A percentile compares a stretch with the other conserved stretches of the same genome.
These are phyloP conservation scores for Capreolus pygargus DNA, from an alignment of 2,113 vertebrate genomes.

Conservation along the genomic window DNA sequence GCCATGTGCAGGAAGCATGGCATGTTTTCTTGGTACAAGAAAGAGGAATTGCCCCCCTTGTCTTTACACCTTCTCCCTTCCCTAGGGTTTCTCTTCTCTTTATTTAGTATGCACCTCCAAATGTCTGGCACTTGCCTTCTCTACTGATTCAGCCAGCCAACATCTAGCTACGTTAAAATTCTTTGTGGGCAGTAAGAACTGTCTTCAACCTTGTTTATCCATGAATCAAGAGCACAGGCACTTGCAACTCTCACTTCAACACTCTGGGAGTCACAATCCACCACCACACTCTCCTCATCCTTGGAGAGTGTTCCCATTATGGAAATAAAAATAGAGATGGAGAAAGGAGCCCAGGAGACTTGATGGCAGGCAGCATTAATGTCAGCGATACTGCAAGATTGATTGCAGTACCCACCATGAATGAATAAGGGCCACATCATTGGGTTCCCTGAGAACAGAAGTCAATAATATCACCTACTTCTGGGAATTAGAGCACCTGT, in stretches of 20 bases:
- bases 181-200: not conserved
- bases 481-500: slow-evolving; percentile 47
- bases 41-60: not conserved
- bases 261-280: not conserved
- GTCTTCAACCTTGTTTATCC: not conserved
- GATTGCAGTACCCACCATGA: not conserved
- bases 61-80: not conserved
- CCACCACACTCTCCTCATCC: not conserved
- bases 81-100: not conserved
- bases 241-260: not conserved
- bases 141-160: not conserved
- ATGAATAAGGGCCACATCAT: not conserved
- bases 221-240: not conserved
- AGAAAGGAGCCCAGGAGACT: slow-evolving; percentile 20
- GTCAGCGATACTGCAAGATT: not conserved
- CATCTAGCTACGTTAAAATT: not conserved
- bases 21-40: not conserved
- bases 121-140: not conserved
- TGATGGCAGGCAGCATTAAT: not conserved
- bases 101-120: not conserved
- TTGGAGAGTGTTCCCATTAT: not conserved
- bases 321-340: slow-evolving; percentile 45
- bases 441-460: slow-evolving; percentile 39
- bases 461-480: slow-evolving; percentile 15
- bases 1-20: too few species aligned